Base-by-base conservation (phyloP, 2,113 vertebrate species). In the Zosterops hypoxanthus region DNA sequence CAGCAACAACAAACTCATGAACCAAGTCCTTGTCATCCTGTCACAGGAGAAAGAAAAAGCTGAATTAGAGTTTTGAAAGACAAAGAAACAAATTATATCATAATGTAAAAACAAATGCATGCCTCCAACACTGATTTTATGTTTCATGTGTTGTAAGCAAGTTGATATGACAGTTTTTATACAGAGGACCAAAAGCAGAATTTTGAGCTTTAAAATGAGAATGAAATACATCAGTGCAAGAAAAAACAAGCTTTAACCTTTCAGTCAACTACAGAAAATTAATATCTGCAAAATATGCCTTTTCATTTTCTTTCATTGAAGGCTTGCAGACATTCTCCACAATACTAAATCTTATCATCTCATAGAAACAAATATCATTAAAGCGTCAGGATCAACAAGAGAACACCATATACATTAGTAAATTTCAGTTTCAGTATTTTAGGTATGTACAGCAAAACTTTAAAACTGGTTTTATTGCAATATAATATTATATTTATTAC, bases 21-120 rank as follows among this genome's bases (percentile, higher is more conserved):
- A 99, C 99, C 98, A 99, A 98, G 97, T 99, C 99, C 96, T 99
- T 99, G 98, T 99, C 99, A 98, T 99, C 99, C 99, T 99, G 97
- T 53, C 75, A 93, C 42, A 71, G 65, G 85, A 79, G 71, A 95
- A 82, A 66, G 8, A 5, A 96, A 91, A 93, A 92, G 21, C 2
- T 44, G 31, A 0, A 1, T 96, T 86, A 95, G 12, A 86, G 53
- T 79, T 65, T 21, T 57, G 6, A 91, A 94, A 75, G 36, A 56
- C 29, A 89, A 88, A 75, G 8, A 42, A 73, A 41, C 7, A n/a
- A 22, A 8, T 29, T n/a, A 42, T 25, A 52, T 55, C 34, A 29
- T 25, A 69, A 76, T 9, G 14, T 46, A 84, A 92, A 91, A 21
- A 16, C 4, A 90, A 83, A 64, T 13, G 15, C 11, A 47, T 25